Percentiles rank a stretch among this genome's conserved stretches.
phyloP scores from a whole-genome alignment of 2,113 vertebrate species.

The Rhynchomys soricoides region DNA sequence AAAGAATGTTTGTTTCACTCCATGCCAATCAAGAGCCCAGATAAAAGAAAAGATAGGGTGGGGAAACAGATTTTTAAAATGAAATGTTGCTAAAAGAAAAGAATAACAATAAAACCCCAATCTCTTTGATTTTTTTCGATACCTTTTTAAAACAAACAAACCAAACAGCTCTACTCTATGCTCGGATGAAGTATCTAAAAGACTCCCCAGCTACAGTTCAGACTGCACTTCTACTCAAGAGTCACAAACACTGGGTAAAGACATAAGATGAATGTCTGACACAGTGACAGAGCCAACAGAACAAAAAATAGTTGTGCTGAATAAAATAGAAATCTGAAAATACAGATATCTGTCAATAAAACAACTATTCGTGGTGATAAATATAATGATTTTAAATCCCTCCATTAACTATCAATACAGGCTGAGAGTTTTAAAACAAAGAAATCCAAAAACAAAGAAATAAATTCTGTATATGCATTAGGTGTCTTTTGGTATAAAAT shows the following conservation, averaged over 20 bases:
- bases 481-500: background rate
- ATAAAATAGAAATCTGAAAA: background rate
- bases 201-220: background rate
- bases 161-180: background rate
- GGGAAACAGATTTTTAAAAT: background rate
- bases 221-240: background rate
- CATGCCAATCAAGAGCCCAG: background rate
- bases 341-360: background rate
- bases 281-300: background rate
- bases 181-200: slow-evolving; percentile 24
- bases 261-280: background rate
- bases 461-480: background rate
- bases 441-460: background rate
- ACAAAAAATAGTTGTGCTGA: background rate
- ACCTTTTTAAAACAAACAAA: background rate
- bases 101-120: background rate
- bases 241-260: background rate
- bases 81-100: background rate
- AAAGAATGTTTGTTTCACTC: background rate
- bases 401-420: background rate
- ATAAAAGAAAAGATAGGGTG: background rate
- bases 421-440: background rate
- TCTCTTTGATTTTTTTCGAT: background rate
- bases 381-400: background rate
- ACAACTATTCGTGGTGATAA: background rate